phyloP scores from a whole-genome alignment of 1,140 invertebrate genomes.

The Caenorhabditis inopinata region DNA sequence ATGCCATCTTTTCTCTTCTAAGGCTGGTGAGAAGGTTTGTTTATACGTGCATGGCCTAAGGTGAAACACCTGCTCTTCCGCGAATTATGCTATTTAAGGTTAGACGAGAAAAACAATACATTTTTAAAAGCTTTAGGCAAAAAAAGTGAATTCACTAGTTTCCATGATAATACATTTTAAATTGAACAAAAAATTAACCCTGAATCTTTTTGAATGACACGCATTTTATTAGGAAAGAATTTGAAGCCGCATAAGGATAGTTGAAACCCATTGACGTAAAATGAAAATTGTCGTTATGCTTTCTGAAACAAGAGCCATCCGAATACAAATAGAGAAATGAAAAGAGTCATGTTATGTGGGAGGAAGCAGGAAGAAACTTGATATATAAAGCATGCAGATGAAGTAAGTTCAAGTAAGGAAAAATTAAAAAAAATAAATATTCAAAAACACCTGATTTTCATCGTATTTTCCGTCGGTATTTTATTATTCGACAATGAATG shows the following conservation, averaged over 20 bases:
- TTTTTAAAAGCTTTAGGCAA: no score
- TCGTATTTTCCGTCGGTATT: no score
- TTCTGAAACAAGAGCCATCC: slow-evolving; percentile 22
- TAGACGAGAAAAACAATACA: background rate
- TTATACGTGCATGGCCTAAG: background rate
- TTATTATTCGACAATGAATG: no score
- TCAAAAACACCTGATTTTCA: no score
- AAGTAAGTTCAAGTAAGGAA: background rate
- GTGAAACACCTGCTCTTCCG: slow-evolving; percentile 26
- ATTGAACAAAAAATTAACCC: no score
- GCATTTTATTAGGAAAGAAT: no score
- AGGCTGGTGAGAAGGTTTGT: background rate
- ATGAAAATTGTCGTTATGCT: slow-evolving; percentile 6
- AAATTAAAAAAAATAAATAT: no score
- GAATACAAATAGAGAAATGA: background rate
- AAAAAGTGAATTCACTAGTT: no score
- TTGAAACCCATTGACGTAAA: background rate
- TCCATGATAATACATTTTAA: no score
- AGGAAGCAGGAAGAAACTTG: background rate
- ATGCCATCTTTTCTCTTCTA: background rate
- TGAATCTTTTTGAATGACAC: no score
- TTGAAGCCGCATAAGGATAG: background rate
- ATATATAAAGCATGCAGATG: slow-evolving; percentile 9
- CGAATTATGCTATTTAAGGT: background rate
- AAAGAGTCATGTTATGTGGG: slow-evolving; percentile 7